These are phyloP conservation scores for Struthio camelus DNA, from an alignment of 2,113 vertebrate genomes.

Conservation along the genomic window DNA sequence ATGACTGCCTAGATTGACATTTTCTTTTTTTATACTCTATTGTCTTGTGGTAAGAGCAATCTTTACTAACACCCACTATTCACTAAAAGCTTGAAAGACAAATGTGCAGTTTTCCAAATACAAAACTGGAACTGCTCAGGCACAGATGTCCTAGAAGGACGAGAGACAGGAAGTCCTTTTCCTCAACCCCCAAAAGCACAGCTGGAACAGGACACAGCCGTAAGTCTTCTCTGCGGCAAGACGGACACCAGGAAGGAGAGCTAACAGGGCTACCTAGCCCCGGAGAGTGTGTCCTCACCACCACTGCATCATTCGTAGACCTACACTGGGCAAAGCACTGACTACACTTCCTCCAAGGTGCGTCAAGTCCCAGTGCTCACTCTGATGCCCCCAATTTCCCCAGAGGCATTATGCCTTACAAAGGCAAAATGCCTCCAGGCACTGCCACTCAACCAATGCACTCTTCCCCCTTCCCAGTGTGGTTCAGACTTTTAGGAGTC, in stretches of 20 bases:
- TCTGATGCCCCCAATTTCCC: slow-evolving; percentile 30
- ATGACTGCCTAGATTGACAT: neutral
- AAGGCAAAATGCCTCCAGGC: slow-evolving; percentile 64
- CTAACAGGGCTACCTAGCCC: neutral
- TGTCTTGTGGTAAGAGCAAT: neutral
- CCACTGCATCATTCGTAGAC: neutral
- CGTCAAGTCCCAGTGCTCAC: slow-evolving; percentile 34
- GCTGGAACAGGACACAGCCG: neutral
- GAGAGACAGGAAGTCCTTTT: neutral
- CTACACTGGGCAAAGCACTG: neutral
- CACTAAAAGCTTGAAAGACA: neutral
- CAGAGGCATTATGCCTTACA: slow-evolving; percentile 58
- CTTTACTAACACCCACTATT: neutral
- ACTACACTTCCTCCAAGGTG: slow-evolving; percentile 43
- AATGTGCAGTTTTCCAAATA: neutral
- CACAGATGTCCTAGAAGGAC: neutral
- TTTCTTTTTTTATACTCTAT: neutral
- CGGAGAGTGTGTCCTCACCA: neutral
- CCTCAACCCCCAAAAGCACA: neutral
- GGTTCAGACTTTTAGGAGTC: slow-evolving; percentile 54
- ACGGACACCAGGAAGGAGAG: neutral
- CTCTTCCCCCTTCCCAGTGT: slow-evolving; percentile 50
- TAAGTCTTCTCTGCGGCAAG: neutral
- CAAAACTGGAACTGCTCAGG: neutral
- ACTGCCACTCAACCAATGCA: slow-evolving; percentile 61